Base-by-base conservation (phyloP, 35 echinoderm and acorn worm genomes). In the Heliocidaris erythrogramma region DNA sequence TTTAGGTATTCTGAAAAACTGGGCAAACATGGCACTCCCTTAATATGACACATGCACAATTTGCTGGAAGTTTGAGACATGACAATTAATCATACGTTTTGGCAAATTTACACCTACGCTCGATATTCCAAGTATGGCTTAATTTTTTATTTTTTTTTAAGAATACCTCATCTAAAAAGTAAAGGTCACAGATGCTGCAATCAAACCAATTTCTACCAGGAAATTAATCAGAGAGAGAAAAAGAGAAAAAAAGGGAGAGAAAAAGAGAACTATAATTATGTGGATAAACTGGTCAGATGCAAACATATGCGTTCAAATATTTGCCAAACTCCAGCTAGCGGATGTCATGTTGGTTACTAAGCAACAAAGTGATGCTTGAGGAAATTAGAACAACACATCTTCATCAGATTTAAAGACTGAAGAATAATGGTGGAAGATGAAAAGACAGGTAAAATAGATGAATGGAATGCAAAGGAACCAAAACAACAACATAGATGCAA, bases 41-140 rank as follows among this genome's bases (percentile, higher is more conserved):
- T 78, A 78, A 78, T 7, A 78, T 78, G 65, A 78, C 65, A n/a
- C 24, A 78, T n/a, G n/a, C 65, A n/a, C 21, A 10, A 1, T 78
- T 1, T 78, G 65, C 17, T 27, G 7, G 7, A 5, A 27, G 5
- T 78, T 21, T 18, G 2, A 78, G 21, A 78, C 65, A 69, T 24
- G 21, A 78, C 65, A n/a, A 78, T 78, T 78, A 78, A 78, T 78
- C 65, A 78, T 78, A 24, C 65, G 3, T 78, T 69, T 78, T 78
- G 65, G 65, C 65, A 78, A 78, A 78, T 78, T 78, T 24, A 78
- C 65, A 78, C 65, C 65, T 78, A 78, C 65, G 21, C 65, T 78
- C 18, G 0, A 21, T 78, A 12, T 78, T 78, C 65, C 65, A 27
- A 24, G 21, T n/a, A 7, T 27, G 18, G 27, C 27, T 78, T n/a